Evolutionary conservation across 2,797 vertebrate species (phyloP).

Genomic region (Rhynchonycteris naso): DNA sequence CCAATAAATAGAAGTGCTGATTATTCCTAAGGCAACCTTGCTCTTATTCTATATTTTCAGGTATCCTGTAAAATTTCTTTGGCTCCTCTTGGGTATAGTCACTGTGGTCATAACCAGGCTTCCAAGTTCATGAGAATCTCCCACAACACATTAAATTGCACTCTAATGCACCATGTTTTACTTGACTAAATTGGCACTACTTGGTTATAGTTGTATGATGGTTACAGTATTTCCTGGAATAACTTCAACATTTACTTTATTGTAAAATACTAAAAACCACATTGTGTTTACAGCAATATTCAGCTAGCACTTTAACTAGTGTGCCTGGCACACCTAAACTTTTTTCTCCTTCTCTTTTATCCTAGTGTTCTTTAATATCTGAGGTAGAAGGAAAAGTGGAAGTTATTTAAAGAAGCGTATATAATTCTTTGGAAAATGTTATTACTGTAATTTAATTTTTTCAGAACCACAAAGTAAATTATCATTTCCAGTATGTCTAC

Average conservation of each 20-base stretch:
- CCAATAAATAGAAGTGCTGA: background rate
- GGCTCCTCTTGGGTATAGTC: conserved; percentile 33
- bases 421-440: conserved; percentile 23
- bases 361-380: background rate
- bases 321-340: background rate
- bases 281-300: background rate
- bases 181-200: conserved; percentile 19
- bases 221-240: conserved; percentile 60
- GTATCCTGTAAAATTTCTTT: conserved; percentile 3
- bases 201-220: background rate
- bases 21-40: background rate
- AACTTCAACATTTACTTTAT: conserved; percentile 57
- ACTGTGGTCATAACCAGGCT: conserved; percentile 16
- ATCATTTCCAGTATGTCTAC: conserved; percentile 19
- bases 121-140: conserved; percentile 65
- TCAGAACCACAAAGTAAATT: background rate
- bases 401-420: background rate
- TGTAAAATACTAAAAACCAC: conserved; percentile 50
- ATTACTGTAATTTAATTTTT: conserved; percentile 11
- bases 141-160: background rate
- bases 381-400: background rate
- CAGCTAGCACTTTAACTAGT: background rate
- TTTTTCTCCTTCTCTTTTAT: background rate
- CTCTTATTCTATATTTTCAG: background rate
- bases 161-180: conserved; percentile 9